These are phyloP conservation scores for Rhegmatorhina hoffmannsi DNA, from an alignment of 2,113 vertebrate species.

Conservation along the genomic window DNA sequence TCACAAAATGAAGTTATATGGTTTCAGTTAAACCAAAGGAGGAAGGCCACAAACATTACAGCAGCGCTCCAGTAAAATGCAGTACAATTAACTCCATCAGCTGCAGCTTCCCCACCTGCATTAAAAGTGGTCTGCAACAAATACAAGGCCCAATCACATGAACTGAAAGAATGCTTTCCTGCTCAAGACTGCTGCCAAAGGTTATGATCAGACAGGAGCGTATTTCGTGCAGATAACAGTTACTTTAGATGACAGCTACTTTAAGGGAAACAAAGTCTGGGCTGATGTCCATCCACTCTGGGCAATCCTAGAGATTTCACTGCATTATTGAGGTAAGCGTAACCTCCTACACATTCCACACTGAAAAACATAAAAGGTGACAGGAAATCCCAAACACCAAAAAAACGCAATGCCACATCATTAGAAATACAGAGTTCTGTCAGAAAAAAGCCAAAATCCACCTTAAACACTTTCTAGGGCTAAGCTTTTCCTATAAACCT, in stretches of 20 bases:
- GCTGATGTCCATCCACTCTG: background rate
- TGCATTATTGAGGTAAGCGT: background rate
- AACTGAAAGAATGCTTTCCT: background rate
- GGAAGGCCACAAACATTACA: background rate
- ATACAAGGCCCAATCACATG: background rate
- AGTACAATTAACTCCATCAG: background rate
- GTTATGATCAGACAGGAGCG: background rate
- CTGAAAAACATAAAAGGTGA: rapidly evolving
- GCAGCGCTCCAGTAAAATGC: background rate
- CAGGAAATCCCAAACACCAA: background rate
- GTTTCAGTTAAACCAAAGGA: background rate
- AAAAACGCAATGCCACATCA: rapidly evolving
- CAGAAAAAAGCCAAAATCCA: background rate
- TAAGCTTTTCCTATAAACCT: background rate
- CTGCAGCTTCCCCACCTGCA: background rate
- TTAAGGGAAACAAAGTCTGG: background rate
- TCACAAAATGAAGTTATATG: background rate
- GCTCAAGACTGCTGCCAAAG: background rate
- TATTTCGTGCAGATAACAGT: background rate
- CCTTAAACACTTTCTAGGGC: background rate
- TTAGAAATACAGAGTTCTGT: background rate
- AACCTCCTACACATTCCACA: rapidly evolving
- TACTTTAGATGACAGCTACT: background rate
- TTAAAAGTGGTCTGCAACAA: background rate
- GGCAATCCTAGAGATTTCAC: background rate